A percentile compares a stretch with the other conserved stretches of the same genome.
These are phyloP conservation scores for Tinamus major DNA, from an alignment of 2,797 vertebrate species.

Conservation along the genomic window DNA sequence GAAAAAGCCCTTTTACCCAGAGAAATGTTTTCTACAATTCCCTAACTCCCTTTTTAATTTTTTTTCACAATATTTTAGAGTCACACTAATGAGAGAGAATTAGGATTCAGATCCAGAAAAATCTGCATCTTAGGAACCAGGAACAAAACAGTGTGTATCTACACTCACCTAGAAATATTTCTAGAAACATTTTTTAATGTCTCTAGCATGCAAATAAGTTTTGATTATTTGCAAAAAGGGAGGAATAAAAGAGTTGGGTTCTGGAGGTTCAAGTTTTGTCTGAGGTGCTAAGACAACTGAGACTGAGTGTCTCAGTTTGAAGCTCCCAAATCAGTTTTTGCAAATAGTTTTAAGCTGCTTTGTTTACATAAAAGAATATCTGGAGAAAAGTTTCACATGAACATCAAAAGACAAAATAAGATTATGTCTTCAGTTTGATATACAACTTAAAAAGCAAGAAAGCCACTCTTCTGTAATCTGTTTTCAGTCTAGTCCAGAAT, in stretches of 20 bases:
- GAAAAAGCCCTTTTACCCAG: background rate
- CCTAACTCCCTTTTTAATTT: background rate
- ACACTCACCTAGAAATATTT: background rate
- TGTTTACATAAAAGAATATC: background rate
- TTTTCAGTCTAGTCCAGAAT: background rate
- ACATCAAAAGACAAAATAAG: constrained; percentile 7
- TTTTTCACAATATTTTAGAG: background rate
- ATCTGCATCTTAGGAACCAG: background rate
- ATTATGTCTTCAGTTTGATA: background rate
- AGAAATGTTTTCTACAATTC: background rate
- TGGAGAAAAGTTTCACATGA: background rate
- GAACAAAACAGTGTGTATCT: background rate
- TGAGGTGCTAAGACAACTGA: background rate
- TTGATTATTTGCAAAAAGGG: background rate
- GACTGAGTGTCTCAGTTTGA: background rate
- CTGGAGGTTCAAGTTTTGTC: background rate
- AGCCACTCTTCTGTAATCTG: background rate
- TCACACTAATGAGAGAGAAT: background rate
- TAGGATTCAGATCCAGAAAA: constrained; percentile 3
- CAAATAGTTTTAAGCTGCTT: background rate
- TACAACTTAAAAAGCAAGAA: background rate
- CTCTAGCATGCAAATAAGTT: background rate
- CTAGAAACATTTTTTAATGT: background rate
- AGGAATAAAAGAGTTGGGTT: background rate
- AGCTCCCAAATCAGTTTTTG: background rate